A percentile compares a stretch with the other conserved stretches of the same genome.
Conservation (phyloP, 1,140 invertebrate genomes). For the Bombus confusus region DNA sequence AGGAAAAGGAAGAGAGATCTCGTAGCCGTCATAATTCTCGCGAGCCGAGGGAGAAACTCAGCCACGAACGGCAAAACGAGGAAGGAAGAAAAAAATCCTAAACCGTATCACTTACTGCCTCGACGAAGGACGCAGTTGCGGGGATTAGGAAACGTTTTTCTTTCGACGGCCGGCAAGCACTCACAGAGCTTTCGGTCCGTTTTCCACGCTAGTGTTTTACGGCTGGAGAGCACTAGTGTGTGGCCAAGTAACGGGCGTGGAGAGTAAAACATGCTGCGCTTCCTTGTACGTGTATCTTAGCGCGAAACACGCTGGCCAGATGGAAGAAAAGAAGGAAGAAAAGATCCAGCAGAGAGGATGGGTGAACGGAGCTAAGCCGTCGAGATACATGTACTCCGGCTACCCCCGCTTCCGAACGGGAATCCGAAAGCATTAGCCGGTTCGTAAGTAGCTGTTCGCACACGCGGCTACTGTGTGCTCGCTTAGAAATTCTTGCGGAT, state of each 20-base stretch:
- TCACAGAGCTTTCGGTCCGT: constrained; percentile 36
- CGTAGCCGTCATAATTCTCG: constrained; percentile 35
- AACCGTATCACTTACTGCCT: constrained; percentile 45
- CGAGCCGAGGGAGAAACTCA: not conserved
- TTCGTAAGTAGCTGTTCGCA: constrained; percentile 42
- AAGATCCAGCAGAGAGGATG: not conserved
- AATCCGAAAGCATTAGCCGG: constrained; percentile 44
- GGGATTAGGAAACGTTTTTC: constrained; percentile 50
- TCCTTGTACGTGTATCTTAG: constrained; percentile 25
- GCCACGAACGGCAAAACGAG: not conserved
- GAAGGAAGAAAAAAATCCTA: not conserved
- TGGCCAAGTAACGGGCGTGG: not conserved
- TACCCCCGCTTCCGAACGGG: constrained; percentile 20
- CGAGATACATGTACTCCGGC: constrained; percentile 41
- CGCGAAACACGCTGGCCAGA: constrained; percentile 4
- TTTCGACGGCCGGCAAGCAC: constrained; percentile 25
- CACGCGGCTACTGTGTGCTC: constrained; percentile 16
- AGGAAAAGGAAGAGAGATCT: not conserved
- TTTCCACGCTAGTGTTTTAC: constrained; percentile 48
- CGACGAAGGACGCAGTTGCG: constrained; percentile 32
- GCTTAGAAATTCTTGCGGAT: not conserved
- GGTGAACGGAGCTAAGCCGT: constrained; percentile 29
- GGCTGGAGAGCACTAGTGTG: constrained; percentile 7
- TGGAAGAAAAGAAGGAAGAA: not conserved
- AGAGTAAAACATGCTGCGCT: constrained; percentile 23